Evolutionary conservation across 92 coral and sea anemone genomes (phyloP).

Genomic region (Palythoa grandis): DNA sequence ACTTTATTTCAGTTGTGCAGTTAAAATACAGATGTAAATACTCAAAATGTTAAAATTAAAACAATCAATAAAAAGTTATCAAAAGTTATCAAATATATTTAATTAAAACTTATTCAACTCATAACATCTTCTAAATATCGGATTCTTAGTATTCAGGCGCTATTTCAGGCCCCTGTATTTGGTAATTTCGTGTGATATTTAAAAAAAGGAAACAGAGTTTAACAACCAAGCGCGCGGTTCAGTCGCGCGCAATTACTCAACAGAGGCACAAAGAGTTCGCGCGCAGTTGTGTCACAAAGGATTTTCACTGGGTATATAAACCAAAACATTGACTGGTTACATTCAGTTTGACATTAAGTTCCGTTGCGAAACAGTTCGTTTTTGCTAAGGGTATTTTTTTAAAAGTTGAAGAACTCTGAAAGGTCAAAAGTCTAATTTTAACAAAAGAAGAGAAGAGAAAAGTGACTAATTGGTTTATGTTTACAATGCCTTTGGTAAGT

Average conservation of each 20-base stretch:
- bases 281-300: conserved; percentile 21
- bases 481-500: conserved; percentile 28
- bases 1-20: no score
- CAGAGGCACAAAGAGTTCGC: neutral
- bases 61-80: no score
- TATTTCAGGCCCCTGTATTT: no score
- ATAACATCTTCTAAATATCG: no score
- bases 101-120: no score
- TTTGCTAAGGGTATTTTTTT: neutral
- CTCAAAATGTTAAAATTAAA: no score
- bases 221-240: neutral
- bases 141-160: no score
- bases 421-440: neutral
- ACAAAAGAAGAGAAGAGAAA: neutral
- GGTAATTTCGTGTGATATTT: no score
- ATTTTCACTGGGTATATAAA: neutral
- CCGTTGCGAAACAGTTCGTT: neutral
- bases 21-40: no score
- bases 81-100: no score
- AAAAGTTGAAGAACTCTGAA: neutral
- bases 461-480: neutral
- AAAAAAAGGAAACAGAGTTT: neutral
- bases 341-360: neutral
- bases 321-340: neutral
- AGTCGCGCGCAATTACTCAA: conserved; percentile 4